A percentile compares a stretch with the other conserved stretches of the same genome.
phyloP scores from a whole-genome alignment of 2,797 vertebrate genomes.

The Enteromius radiatus region DNA sequence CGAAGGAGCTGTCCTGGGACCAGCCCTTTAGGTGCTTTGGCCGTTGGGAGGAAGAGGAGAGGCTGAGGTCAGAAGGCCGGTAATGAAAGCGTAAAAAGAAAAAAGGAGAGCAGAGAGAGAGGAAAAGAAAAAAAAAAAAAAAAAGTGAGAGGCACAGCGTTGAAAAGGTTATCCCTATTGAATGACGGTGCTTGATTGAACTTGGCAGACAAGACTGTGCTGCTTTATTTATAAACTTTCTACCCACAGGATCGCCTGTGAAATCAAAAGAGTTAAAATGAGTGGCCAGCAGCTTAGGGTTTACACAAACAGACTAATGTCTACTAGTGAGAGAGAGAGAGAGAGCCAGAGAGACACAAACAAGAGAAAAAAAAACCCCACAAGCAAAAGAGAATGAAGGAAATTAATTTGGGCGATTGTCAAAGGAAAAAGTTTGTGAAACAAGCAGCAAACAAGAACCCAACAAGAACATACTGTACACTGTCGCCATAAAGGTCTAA shows the following conservation, averaged over 20 bases:
- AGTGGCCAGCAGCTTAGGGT: slow-evolving; percentile 49
- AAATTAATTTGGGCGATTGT: background rate
- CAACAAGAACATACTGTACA: background rate
- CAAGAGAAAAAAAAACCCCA: slow-evolving; percentile 28
- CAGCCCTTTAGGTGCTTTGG: slow-evolving; percentile 63
- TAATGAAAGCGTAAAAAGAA: slow-evolving; percentile 59
- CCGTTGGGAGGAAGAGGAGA: slow-evolving; percentile 64
- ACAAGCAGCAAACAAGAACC: slow-evolving; percentile 27
- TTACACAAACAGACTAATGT: slow-evolving; percentile 53
- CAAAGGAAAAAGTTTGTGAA: background rate
- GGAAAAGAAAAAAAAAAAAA: slow-evolving; percentile 46
- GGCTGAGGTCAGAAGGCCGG: slow-evolving; percentile 67
- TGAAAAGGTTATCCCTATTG: slow-evolving; percentile 56
- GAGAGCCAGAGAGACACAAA: slow-evolving; percentile 14
- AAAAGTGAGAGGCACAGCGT: slow-evolving; percentile 38
- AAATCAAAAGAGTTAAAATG: slow-evolving; percentile 63
- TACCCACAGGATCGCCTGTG: slow-evolving; percentile 65
- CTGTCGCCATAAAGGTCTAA: background rate
- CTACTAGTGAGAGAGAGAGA: background rate
- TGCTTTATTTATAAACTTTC: slow-evolving; percentile 67
- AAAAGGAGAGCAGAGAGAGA: slow-evolving; percentile 42
- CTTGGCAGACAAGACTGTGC: slow-evolving; percentile 63
- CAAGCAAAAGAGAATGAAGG: background rate
- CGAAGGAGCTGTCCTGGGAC: slow-evolving; percentile 56
- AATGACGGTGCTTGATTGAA: slow-evolving; percentile 64